Percentiles rank a stretch among this genome's conserved stretches.
phyloP scores from a whole-genome alignment of 2,797 vertebrate species.

The Eremophila alpestris region DNA sequence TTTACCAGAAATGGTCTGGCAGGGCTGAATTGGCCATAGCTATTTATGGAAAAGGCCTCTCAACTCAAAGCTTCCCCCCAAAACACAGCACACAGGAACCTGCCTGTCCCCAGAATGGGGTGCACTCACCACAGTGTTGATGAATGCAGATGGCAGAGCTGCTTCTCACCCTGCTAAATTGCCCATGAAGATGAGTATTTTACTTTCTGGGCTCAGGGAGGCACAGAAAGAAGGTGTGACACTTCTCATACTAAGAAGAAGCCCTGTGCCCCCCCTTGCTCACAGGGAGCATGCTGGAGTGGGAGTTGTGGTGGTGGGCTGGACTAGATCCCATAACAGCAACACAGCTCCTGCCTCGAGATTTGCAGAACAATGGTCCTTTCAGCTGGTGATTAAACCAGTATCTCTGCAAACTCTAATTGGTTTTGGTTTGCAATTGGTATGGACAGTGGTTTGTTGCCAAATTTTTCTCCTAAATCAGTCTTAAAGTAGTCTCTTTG shows the following conservation, averaged over 20 bases:
- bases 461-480: background rate
- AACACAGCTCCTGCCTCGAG: background rate
- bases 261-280: fast-evolving
- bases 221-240: background rate
- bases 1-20: conserved; percentile 24
- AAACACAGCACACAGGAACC: background rate
- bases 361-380: background rate
- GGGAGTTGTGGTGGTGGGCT: background rate
- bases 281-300: fast-evolving
- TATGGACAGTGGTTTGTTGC: background rate
- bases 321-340: background rate
- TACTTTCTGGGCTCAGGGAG: background rate
- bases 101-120: fast-evolving
- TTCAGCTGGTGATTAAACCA: background rate
- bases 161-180: background rate
- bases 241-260: background rate
- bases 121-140: background rate
- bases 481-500: background rate
- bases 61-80: background rate
- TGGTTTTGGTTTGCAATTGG: background rate
- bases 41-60: background rate
- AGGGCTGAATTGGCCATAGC: background rate
- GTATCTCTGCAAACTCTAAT: background rate
- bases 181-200: background rate
- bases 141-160: background rate